Base-by-base conservation (phyloP, 1,140 invertebrate species). In the Apis laboriosa region DNA sequence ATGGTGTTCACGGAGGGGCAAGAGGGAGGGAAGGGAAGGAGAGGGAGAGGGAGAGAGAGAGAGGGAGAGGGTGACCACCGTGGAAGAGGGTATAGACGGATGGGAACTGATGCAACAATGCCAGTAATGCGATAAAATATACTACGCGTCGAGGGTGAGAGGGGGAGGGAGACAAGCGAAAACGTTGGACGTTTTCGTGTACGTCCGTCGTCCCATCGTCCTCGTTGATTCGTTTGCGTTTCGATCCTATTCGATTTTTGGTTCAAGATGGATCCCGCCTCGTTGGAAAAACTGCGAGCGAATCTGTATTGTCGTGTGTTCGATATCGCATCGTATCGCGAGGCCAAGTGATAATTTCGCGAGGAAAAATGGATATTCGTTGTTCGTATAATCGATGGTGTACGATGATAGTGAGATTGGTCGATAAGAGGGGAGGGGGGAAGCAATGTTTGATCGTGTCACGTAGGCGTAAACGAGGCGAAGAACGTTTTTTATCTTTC, bases 51-150 rank as follows among this genome's bases (percentile, higher is more conserved):
- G 74, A 17, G 55, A 15, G 55, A 56, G 8, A 58, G 56, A 9
- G 56, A 58, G 0, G 9, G 75, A 85, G 82, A 85, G 79, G 79
- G 77, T 76, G 83, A 85, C 82, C 87, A 83, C 82, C 87, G 80
- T 71, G 85, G 78, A 2, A 2, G 34, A 34, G 28, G 80, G 76
- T 83, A 80, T 68, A 86, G 83, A 70, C 71, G 84, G 83, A 70
- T 67, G 84, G 61, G 86, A 79, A 84, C 84, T 89, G 88, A 87
- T 92, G 90, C 92, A 91, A 92, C 91, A 92, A 92, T 92, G 88
- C 90, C 89, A 89, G 91, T 91, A 92, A 91, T 92, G 90, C 90
- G 91, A 93, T 90, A 91, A 92, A 92, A 92, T 92, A 91, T 92
- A 91, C 89, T 89, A 88, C 88, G 86, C 89, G 86, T 90, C 87